Base-by-base conservation (phyloP, 2,888 invertebrate species). In the Ophioninae sp. region DNA sequence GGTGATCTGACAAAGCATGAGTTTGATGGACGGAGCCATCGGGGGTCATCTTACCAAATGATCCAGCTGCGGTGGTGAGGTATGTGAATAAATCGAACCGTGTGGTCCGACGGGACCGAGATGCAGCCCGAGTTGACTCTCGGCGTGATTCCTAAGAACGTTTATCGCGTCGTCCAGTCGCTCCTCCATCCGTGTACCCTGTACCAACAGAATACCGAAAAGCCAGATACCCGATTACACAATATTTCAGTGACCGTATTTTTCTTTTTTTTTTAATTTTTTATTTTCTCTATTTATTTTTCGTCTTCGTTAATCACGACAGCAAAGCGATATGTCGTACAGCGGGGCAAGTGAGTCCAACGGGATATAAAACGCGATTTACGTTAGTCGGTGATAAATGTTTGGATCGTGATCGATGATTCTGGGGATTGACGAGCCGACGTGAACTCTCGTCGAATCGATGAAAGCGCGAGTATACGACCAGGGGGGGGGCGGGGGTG, bases 121-220 rank as follows among this genome's bases (percentile, higher is more conserved):
- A 82, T 93, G 93, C 86, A 93, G 90, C 44, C 94, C 94, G 86
- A 95, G 94, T 88, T 97, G 96, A 84, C 97, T 97, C 93, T 98
- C 98, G 75, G 98, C 98, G 93, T 99, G 98, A 93, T 98, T 98
- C 91, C 98, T 95, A 88, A 99, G 94, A 80, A 99, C 98, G 93
- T 98, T 98, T 91, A 99, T 97, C 86, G 98, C 99, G 94, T 98
- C 98, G 93, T 98, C 98, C 91, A 99, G 94, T 85, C 98, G 95
- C 93, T 98, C 98, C 93, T 98, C 99, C 97, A 98, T 98, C 82
- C 98, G 95, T 89, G 97, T 97, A 88, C 97, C 97, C 96, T 97
- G 92, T 88, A 93, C 89, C 89, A 91, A 92, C 91, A 92, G 90
- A 92, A 92, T 90, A 91, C 89, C 88, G 85, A 82, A 88, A 87